Base-by-base conservation (phyloP, 2,888 invertebrate species). In the Leucania comma region DNA sequence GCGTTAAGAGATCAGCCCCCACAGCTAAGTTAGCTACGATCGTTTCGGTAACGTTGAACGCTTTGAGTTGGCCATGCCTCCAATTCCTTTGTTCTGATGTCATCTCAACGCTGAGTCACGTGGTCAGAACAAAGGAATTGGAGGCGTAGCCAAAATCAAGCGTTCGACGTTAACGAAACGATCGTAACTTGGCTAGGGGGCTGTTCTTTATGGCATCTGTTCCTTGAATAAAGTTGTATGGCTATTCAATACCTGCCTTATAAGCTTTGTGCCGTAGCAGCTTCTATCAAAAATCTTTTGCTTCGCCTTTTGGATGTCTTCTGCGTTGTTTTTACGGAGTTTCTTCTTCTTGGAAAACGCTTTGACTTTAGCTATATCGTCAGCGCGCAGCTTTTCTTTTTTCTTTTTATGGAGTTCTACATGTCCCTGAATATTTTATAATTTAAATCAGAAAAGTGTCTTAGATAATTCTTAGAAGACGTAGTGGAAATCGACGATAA, bases 221-320 rank as follows among this genome's bases (percentile, higher is more conserved):
- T 3, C 42, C 62, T 65, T 66, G 26, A 53, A 53, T 1, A 24
- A 38, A 38, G n/a, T 61, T 61, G 46, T 32, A 51, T 29, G 51
- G 46, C 53, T 70, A 26, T 46, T 35, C 8, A 72, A 26, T 51
- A 32, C 24, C 24, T 81, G 92, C 94, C 92, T 91, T 63, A 89
- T 65, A 10, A 94, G 88, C 76, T 90, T 87, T 66, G 79, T 88
- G 0, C 94, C 93, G 32, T 92, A 91, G 67, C 86, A 89, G 72
- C 90, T 93, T 50, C 87, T 79, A 48, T 91, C 84, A 77, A 93
- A 94, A 65, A 94, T 90, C 60, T 83, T 75, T 60, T 91, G 81
- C 75, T 78, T 91, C 0, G 93, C 93, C 66, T 83, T 78, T 65
- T 87, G 79, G 3, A 93, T 82, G 35, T 80, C 83, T 68, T 89